Evolutionary conservation across 2,888 invertebrate species (phyloP).

Genomic region (Acanthosepion lycidas): DNA sequence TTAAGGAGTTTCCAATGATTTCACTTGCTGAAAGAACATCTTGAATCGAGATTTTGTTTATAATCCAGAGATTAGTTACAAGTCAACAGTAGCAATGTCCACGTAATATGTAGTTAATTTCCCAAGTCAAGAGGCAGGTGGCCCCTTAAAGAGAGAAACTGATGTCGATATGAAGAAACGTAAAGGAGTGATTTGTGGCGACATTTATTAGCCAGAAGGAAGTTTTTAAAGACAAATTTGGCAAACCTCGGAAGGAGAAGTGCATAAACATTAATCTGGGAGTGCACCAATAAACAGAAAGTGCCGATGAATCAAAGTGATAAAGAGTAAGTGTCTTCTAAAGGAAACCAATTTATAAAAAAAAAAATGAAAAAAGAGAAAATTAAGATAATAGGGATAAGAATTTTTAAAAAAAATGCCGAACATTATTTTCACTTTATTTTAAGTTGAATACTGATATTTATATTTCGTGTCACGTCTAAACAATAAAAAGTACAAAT

Average conservation of each 20-base stretch:
- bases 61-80: slow-evolving; percentile 8
- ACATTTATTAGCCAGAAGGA: not conserved
- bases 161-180: not conserved
- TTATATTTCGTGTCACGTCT: not conserved
- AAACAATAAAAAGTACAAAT: not conserved
- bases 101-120: not conserved
- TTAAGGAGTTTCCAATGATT: not conserved
- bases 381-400: not conserved
- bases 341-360: not conserved
- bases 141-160: slow-evolving; percentile 4
- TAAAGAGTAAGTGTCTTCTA: not conserved
- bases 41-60: not conserved
- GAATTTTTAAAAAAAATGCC: not conserved
- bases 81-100: not conserved
- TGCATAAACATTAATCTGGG: not conserved
- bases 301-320: not conserved
- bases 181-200: not conserved
- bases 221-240: slow-evolving; percentile 8
- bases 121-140: slow-evolving; percentile 17
- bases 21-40: not conserved
- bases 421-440: not conserved
- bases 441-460: not conserved
- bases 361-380: not conserved
- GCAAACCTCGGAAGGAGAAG: not conserved
- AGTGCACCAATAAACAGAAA: not conserved